Percentiles rank a stretch among this genome's conserved stretches.
Evolutionary conservation across 2,113 vertebrate species (phyloP).

Genomic region (Varanus salvator): DNA sequence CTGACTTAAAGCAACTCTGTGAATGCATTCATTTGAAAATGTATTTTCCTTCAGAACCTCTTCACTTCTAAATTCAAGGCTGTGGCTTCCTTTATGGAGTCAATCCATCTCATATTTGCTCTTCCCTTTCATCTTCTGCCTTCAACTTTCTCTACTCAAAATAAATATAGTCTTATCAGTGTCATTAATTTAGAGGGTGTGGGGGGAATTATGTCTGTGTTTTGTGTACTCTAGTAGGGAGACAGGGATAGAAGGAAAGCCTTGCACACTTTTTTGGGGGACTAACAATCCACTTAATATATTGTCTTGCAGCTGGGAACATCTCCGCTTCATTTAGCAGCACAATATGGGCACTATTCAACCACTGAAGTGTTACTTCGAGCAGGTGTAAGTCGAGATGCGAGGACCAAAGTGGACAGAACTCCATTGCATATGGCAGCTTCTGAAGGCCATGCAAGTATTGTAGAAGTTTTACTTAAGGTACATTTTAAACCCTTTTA

Average conservation of each 20-base stretch:
- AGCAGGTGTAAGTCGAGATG: slow-evolving; percentile 89
- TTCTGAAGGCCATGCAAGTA: slow-evolving; percentile 87
- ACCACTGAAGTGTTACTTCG: slow-evolving; percentile 88
- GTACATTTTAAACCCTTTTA: slow-evolving; percentile 59
- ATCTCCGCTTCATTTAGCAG: slow-evolving; percentile 89
- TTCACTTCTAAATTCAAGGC: no score
- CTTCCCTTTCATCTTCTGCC: no score
- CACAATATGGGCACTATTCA: slow-evolving; percentile 88
- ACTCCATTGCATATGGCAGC: slow-evolving; percentile 89
- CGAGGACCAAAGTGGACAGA: slow-evolving; percentile 90
- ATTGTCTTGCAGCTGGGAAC: slow-evolving; percentile 80
- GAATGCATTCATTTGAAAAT: no score
- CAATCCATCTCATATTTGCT: no score
- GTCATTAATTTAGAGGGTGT: not conserved
- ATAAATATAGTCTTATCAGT: not conserved
- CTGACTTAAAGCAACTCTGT: no score
- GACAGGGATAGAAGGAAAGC: not conserved
- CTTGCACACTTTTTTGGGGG: not conserved
- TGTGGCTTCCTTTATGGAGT: no score
- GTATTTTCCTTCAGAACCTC: no score
- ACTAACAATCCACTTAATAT: not conserved
- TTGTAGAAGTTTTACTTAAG: slow-evolving; percentile 90
- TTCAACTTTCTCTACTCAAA: not conserved
- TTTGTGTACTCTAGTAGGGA: not conserved
- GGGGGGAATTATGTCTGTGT: not conserved